phyloP scores from a whole-genome alignment of 2,888 invertebrate genomes.

The Coenonympha arcania region DNA sequence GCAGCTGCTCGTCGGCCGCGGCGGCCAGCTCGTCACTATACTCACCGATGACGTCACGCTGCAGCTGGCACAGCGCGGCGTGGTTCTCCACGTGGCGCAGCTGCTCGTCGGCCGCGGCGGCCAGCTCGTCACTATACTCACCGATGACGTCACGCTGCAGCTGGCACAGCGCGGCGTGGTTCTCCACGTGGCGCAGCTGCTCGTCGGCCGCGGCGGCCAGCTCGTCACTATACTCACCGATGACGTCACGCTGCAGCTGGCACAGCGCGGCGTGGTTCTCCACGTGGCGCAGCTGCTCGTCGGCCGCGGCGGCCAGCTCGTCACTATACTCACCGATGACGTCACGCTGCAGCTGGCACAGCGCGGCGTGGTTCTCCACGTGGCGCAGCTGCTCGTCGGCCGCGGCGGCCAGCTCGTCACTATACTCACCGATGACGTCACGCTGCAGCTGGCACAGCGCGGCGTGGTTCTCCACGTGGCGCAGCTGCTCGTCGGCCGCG shows the following conservation, averaged over 20 bases:
- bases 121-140: slow-evolving; percentile 80
- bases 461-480: slow-evolving; percentile 78
- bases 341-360: slow-evolving; percentile 91
- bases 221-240: slow-evolving; percentile 77
- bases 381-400: slow-evolving; percentile 52
- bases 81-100: slow-evolving; percentile 75
- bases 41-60: slow-evolving; percentile 82
- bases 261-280: slow-evolving; percentile 85
- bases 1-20: slow-evolving; percentile 46
- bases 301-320: slow-evolving; percentile 80
- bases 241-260: slow-evolving; percentile 89
- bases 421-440: slow-evolving; percentile 79
- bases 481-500: slow-evolving; percentile 46
- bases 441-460: slow-evolving; percentile 89
- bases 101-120: slow-evolving; percentile 69
- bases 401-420: slow-evolving; percentile 83
- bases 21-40: slow-evolving; percentile 87
- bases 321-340: slow-evolving; percentile 77
- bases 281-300: slow-evolving; percentile 50
- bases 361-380: slow-evolving; percentile 80
- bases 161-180: slow-evolving; percentile 88
- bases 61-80: slow-evolving; percentile 88
- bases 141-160: slow-evolving; percentile 86
- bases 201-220: slow-evolving; percentile 76
- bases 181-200: slow-evolving; percentile 63